Evolutionary conservation across 2,797 vertebrate species (phyloP).

Genomic region (Paedocypris micromegethes): DNA sequence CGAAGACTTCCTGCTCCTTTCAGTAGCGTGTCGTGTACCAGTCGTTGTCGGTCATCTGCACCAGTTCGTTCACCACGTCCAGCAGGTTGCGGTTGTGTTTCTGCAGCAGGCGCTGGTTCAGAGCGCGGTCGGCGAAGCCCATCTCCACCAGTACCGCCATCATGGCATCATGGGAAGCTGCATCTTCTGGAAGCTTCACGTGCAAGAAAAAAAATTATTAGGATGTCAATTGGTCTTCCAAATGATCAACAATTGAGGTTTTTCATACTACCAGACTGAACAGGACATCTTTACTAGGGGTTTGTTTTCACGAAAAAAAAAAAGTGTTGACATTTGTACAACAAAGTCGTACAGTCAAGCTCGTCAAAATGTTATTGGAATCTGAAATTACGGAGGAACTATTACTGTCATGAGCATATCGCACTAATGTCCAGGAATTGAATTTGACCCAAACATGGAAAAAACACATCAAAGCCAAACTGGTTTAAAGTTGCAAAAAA

Average conservation of each 20-base stretch:
- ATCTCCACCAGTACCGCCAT: slow-evolving; percentile 88
- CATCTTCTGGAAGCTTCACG: slow-evolving; percentile 63
- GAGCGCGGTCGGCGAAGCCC: slow-evolving; percentile 85
- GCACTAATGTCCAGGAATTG: too few species aligned
- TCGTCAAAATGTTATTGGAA: too few species aligned
- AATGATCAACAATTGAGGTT: neutral
- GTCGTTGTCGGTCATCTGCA: slow-evolving; percentile 82
- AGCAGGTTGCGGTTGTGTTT: slow-evolving; percentile 85
- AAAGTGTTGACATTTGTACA: too few species aligned
- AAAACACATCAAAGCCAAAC: too few species aligned
- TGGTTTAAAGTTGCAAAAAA: too few species aligned
- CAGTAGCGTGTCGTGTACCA: slow-evolving; percentile 83
- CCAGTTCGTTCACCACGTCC: slow-evolving; percentile 87
- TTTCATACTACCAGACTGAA: too few species aligned
- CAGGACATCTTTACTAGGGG: too few species aligned
- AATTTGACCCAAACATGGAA: too few species aligned
- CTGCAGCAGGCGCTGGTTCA: slow-evolving; percentile 81
- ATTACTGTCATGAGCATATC: too few species aligned
- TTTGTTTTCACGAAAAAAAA: too few species aligned
- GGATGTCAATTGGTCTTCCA: neutral
- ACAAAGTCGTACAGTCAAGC: too few species aligned
- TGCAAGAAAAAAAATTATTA: neutral
- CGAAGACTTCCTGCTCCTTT: slow-evolving; percentile 40
- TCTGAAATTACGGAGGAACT: too few species aligned
- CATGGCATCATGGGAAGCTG: slow-evolving; percentile 80